Conservation (phyloP, 1,140 invertebrate species). For the Drosophila rhopaloa region DNA sequence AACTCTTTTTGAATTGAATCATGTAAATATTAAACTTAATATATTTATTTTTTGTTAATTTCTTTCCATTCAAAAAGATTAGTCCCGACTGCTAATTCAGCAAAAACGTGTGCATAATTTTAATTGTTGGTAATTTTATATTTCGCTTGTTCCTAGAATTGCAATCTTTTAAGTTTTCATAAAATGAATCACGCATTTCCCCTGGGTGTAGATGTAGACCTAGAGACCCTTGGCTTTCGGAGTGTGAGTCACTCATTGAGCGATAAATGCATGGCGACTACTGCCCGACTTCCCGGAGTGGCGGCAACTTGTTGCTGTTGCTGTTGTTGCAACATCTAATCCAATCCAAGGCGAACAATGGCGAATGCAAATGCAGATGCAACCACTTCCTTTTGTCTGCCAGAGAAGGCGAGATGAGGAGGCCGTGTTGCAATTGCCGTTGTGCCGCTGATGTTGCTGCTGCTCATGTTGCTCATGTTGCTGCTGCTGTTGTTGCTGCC, state of each 20-base stretch:
- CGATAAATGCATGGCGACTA: conserved; percentile 44
- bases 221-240: conserved; percentile 41
- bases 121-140: neutral
- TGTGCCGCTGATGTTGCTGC: conserved; percentile 60
- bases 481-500: conserved; percentile 59
- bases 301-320: conserved; percentile 73
- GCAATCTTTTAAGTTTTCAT: conserved; percentile 4
- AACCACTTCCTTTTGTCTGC: conserved; percentile 58
- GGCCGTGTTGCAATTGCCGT: conserved; percentile 47
- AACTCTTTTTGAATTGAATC: too few relatives aligned
- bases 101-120: neutral
- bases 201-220: conserved; percentile 8
- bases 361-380: conserved; percentile 55
- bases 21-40: too few relatives aligned
- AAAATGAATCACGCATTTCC: conserved; percentile 34
- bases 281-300: conserved; percentile 53
- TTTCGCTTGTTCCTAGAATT: conserved; percentile 2
- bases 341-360: conserved; percentile 54
- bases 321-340: conserved; percentile 49
- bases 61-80: too few relatives aligned
- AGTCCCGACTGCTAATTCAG: neutral
- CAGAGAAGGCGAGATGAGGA: conserved; percentile 17
- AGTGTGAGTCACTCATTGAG: conserved; percentile 52
- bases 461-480: conserved; percentile 37
- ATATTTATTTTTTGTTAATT: too few relatives aligned